Evolutionary conservation across 2,113 vertebrate species (phyloP).

Genomic region (Amphilophus citrinellus): DNA sequence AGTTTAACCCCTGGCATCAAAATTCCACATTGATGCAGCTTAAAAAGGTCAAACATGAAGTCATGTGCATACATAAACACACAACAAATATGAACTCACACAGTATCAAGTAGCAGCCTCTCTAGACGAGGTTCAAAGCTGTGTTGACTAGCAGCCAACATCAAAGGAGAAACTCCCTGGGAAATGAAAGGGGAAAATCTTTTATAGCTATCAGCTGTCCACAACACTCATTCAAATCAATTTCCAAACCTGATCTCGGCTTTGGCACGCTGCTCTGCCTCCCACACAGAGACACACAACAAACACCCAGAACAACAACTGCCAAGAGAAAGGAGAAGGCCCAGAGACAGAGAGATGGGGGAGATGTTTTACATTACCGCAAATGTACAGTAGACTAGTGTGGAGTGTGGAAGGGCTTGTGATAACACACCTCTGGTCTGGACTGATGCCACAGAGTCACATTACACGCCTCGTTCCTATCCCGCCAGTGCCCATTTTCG

Average conservation of each 20-base stretch:
- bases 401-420: constrained; percentile 71
- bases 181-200: constrained; percentile 78
- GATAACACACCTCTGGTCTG: constrained; percentile 73
- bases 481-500: constrained; percentile 28
- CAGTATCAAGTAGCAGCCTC: constrained; percentile 48
- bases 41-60: constrained; percentile 55
- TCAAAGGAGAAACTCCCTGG: constrained; percentile 78
- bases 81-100: constrained; percentile 51
- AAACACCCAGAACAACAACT: constrained; percentile 28
- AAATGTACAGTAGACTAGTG: constrained; percentile 76
- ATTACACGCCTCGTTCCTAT: constrained; percentile 61
- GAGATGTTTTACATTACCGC: constrained; percentile 83
- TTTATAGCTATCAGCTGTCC: constrained; percentile 81
- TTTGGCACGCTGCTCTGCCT: constrained; percentile 66
- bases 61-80: constrained; percentile 35
- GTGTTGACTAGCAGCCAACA: constrained; percentile 66
- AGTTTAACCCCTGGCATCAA: not conserved
- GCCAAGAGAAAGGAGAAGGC: constrained; percentile 48
- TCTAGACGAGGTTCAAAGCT: constrained; percentile 67
- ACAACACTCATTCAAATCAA: constrained; percentile 82
- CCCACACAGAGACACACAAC: constrained; percentile 37
- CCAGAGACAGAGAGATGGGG: constrained; percentile 41
- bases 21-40: constrained; percentile 1
- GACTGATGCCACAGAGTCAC: constrained; percentile 73
- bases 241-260: constrained; percentile 81